These are phyloP conservation scores for Aurelia sp. DNA, from an alignment of 30 jellyfish, hydroid and myxozoan species.

Conservation along the genomic window DNA sequence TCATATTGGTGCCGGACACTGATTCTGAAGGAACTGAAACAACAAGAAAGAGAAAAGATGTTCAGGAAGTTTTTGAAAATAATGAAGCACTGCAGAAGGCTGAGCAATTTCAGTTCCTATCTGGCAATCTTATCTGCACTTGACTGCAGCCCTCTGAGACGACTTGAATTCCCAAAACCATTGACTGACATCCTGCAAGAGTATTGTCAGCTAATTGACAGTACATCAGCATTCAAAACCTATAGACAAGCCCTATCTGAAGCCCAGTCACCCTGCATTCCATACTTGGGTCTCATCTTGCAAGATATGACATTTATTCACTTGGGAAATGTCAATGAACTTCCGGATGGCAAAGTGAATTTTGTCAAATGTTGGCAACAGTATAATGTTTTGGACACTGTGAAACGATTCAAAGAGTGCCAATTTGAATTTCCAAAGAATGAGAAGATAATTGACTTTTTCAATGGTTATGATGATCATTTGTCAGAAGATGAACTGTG, in stretches of 20 bases:
- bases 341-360: constrained; percentile 98
- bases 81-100: constrained; percentile 81
- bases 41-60: constrained; percentile 92
- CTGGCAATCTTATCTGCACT: constrained; percentile 96
- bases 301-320: constrained; percentile 97
- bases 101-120: constrained; percentile 90
- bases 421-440: constrained; percentile 79
- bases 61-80: constrained; percentile 90
- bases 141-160: constrained; percentile 90
- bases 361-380: constrained; percentile 99
- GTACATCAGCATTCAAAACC: constrained; percentile 93
- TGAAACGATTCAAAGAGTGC: constrained; percentile 87
- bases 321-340: constrained; percentile 93
- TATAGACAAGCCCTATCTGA: constrained; percentile 96
- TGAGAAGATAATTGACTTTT: constrained; percentile 86
- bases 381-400: constrained; percentile 88
- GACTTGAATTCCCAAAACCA: constrained; percentile 98
- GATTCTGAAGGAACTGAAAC: constrained; percentile 84
- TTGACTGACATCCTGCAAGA: constrained; percentile 88
- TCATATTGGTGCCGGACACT: constrained; percentile 96
- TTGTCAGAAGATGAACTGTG: constrained; percentile 96
- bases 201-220: constrained; percentile 83
- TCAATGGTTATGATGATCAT: constrained; percentile 88
- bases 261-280: constrained; percentile 98
- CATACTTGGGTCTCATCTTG: constrained; percentile 96